These are phyloP conservation scores for Fukomys damarensis DNA, from an alignment of 2,113 vertebrate species.

Conservation along the genomic window DNA sequence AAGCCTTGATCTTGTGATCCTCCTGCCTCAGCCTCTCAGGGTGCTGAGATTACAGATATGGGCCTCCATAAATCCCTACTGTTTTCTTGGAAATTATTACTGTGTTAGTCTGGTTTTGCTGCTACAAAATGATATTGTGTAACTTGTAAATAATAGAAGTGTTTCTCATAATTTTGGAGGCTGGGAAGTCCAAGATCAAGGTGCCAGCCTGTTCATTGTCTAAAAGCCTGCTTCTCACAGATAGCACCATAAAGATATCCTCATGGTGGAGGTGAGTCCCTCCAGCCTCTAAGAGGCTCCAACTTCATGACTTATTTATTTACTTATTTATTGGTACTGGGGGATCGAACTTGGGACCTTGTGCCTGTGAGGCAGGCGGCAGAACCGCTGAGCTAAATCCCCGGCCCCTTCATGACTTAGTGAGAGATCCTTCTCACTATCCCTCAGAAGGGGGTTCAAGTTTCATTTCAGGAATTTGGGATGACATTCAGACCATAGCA, in stretches of 20 bases:
- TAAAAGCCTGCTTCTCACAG: not conserved
- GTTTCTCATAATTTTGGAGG: not conserved
- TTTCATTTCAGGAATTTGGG: not conserved
- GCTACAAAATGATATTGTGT: not conserved
- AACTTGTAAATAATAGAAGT: not conserved
- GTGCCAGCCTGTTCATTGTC: not conserved
- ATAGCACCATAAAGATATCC: not conserved
- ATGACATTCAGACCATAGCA: not conserved
- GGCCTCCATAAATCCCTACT: not conserved
- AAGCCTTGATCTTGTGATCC: not conserved
- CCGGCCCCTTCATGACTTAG: too few relatives aligned
- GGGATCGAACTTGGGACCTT: too few relatives aligned
- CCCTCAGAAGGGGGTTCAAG: not conserved
- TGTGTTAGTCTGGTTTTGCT: not conserved
- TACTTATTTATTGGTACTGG: too few relatives aligned
- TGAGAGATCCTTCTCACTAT: not conserved
- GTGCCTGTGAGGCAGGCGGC: too few relatives aligned
- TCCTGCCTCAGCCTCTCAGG: not conserved
- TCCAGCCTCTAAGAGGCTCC: too few relatives aligned
- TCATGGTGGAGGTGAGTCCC: not conserved
- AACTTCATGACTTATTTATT: too few relatives aligned
- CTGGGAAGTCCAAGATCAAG: not conserved
- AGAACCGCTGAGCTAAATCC: too few relatives aligned
- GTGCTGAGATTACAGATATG: not conserved
- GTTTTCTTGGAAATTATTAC: not conserved